Evolutionary conservation across 2,113 vertebrate genomes (phyloP).

Genomic region (Microcebus tavaratra): DNA sequence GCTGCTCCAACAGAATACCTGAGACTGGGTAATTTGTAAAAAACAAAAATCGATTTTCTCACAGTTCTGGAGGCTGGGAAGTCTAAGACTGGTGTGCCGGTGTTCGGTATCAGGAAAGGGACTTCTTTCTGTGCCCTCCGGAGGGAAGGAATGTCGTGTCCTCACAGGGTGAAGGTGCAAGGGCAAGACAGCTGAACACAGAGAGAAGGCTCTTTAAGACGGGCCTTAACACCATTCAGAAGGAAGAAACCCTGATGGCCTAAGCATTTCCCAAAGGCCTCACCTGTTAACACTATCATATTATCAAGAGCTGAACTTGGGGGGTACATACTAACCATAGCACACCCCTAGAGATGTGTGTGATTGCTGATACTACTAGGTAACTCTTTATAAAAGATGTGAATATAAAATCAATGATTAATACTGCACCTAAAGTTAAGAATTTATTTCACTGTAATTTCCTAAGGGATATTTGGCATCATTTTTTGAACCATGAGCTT

Average conservation of each 20-base stretch:
- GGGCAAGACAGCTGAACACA: not conserved
- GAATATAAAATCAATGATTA: not conserved
- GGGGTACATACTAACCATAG: not conserved
- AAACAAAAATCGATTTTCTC: not conserved
- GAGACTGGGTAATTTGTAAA: not conserved
- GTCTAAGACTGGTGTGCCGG: not conserved
- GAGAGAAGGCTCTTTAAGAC: not conserved
- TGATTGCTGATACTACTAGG: not conserved
- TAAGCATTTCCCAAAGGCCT: not conserved
- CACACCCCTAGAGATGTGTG: not conserved
- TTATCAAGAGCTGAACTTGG: not conserved
- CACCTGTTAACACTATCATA: not conserved
- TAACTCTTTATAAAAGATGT: not conserved
- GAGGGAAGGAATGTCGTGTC: not conserved
- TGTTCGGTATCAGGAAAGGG: not conserved
- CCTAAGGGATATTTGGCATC: no score
- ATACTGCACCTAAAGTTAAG: no score
- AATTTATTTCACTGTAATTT: no score
- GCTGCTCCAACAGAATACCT: not conserved
- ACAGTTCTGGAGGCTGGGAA: not conserved
- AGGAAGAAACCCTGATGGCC: not conserved
- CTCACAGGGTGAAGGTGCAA: not conserved
- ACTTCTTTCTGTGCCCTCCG: not conserved
- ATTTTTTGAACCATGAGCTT: no score
- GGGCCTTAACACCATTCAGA: not conserved